These are phyloP conservation scores for Chironomus tentans DNA, from an alignment of 2,888 invertebrate genomes.

Conservation along the genomic window DNA sequence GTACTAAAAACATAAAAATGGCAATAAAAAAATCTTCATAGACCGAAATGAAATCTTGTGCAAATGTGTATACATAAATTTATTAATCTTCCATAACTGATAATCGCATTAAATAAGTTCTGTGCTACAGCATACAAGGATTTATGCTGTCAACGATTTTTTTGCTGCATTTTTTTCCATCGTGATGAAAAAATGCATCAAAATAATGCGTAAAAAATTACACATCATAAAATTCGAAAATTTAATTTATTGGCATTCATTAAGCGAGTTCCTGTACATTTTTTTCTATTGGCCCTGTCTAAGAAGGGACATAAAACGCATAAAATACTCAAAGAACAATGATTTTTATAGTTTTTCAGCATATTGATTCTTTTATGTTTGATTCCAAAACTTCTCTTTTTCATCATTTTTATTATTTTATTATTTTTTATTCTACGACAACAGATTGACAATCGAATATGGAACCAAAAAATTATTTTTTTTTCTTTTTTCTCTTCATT, in stretches of 20 bases:
- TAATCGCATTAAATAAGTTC: slow-evolving; percentile 15
- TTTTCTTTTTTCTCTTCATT: neutral
- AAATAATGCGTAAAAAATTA: slow-evolving; percentile 23
- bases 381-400: neutral
- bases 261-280: neutral
- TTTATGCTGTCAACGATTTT: neutral
- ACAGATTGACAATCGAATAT: neutral
- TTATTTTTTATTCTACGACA: neutral
- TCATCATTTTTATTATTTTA: neutral
- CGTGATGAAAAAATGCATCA: neutral
- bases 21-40: too few relatives aligned
- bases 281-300: too few relatives aligned
- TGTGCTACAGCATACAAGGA: neutral
- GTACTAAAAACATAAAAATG: too few relatives aligned
- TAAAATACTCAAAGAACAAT: slow-evolving; percentile 1
- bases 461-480: neutral
- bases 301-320: neutral
- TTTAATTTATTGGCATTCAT: slow-evolving; percentile 24
- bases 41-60: neutral
- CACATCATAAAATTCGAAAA: slow-evolving; percentile 23
- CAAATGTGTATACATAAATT: neutral
- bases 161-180: too few relatives aligned
- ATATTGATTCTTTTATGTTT: slow-evolving; percentile 20
- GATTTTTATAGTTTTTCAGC: slow-evolving; percentile 21
- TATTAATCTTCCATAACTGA: slow-evolving; percentile 20